phyloP scores from a whole-genome alignment of 2,113 vertebrate species.

The Hippocampus mohnikei region DNA sequence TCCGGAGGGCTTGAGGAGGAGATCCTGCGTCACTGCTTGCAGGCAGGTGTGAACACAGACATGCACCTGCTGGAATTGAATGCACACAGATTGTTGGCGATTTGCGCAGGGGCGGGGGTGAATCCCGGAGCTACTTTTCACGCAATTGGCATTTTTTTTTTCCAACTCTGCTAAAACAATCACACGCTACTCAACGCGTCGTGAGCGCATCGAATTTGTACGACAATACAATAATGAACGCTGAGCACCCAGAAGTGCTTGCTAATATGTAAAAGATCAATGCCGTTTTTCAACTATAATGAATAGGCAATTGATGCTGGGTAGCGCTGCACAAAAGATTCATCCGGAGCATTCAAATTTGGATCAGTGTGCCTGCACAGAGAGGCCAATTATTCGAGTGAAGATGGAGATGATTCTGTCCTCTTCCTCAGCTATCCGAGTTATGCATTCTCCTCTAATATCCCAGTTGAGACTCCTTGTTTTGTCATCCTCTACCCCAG shows the following conservation, averaged over 20 bases:
- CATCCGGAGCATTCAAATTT: background rate
- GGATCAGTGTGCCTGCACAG: background rate
- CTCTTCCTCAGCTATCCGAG: conserved; percentile 30
- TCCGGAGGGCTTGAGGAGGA: too few species aligned
- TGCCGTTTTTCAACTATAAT: conserved; percentile 2
- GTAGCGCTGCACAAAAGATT: conserved; percentile 4
- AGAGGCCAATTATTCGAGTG: conserved; percentile 40
- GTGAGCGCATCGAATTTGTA: conserved; percentile 25
- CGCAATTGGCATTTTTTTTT: background rate
- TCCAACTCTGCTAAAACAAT: conserved; percentile 5
- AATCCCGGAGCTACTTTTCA: background rate
- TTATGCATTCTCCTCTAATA: conserved; percentile 45
- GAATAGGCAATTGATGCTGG: conserved; percentile 4
- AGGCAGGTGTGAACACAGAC: too few species aligned
- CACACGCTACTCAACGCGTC: background rate
- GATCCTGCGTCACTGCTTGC: too few species aligned
- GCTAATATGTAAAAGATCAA: conserved; percentile 12
- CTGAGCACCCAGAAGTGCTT: conserved; percentile 9
- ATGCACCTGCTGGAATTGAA: too few species aligned
- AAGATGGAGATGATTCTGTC: conserved; percentile 39
- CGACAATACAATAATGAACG: conserved; percentile 8
- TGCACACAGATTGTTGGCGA: too few species aligned
- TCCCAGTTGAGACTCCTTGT: conserved; percentile 49
- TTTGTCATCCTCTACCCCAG: conserved; percentile 2
- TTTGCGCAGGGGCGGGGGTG: background rate